Percentiles rank a stretch among this genome's conserved stretches.
phyloP scores from a whole-genome alignment of 92 coral and sea anemone genomes.

The Epizoanthus fatuus region DNA sequence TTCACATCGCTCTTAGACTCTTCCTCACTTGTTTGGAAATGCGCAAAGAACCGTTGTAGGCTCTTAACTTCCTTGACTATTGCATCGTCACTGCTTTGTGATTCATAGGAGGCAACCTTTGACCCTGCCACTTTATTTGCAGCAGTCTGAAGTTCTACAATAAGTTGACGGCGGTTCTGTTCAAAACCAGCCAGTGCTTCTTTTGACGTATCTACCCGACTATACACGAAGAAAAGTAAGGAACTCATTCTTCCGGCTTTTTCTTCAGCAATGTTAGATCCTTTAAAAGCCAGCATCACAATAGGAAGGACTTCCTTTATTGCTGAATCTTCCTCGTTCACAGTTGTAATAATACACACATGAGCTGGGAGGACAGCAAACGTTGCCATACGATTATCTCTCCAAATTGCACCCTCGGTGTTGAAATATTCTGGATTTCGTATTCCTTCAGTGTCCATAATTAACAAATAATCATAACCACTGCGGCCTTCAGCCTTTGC shows the following conservation, averaged over 20 bases:
- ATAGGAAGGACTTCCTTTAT: constrained; percentile 1
- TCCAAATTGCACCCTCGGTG: constrained; percentile 13
- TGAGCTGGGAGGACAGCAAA: constrained; percentile 16
- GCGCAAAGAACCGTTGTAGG: constrained; percentile 1
- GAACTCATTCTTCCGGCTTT: neutral
- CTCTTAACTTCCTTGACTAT: neutral
- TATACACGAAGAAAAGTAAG: neutral
- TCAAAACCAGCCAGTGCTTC: no score
- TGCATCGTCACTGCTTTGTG: neutral
- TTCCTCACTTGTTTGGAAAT: neutral
- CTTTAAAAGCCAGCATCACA: neutral
- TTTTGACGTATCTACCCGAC: neutral
- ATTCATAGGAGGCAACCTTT: constrained; percentile 16
- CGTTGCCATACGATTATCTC: constrained; percentile 51
- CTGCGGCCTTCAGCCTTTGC: constrained; percentile 27
- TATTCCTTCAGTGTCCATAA: constrained; percentile 53
- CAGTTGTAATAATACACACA: neutral
- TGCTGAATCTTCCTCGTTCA: neutral
- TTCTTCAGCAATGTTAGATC: neutral
- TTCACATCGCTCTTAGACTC: constrained; percentile 26
- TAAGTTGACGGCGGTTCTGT: constrained; percentile 15
- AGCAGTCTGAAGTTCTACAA: constrained; percentile 30
- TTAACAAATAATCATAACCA: constrained; percentile 46
- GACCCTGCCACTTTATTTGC: constrained; percentile 21
- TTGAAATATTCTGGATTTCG: neutral